Percentiles rank a stretch among this genome's conserved stretches.
phyloP scores from a whole-genome alignment of 2,113 vertebrate genomes.

The Gobiocypris rarus region DNA sequence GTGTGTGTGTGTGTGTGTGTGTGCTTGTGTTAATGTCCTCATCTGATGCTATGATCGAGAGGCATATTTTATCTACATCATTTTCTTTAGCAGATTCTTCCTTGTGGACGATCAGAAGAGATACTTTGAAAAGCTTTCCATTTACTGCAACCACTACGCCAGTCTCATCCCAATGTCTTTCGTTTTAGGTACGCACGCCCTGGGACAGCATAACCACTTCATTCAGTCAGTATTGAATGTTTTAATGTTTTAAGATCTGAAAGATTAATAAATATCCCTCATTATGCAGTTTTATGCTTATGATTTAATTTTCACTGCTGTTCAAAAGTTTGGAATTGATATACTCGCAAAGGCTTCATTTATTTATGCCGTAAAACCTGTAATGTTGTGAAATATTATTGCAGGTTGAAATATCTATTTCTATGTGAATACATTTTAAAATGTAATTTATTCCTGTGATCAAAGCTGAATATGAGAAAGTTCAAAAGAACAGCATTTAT shows the following conservation, averaged over 20 bases:
- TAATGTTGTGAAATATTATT: background rate
- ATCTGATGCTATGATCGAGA: background rate
- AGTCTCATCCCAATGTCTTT: constrained; percentile 92
- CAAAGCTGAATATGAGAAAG: too few species aligned
- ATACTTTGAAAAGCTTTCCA: constrained; percentile 89
- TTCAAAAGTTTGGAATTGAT: too few species aligned
- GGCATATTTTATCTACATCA: background rate
- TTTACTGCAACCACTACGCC: constrained; percentile 92
- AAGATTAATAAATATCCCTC: too few species aligned
- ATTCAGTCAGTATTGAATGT: background rate
- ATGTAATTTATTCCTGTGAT: too few species aligned
- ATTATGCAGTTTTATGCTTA: too few species aligned
- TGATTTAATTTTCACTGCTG: background rate
- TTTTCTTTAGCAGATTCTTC: constrained; percentile 75
- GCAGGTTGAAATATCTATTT: background rate
- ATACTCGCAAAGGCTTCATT: background rate
- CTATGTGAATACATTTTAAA: too few species aligned
- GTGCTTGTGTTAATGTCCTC: background rate
- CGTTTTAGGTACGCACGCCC: constrained; percentile 78
- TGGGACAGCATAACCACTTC: constrained; percentile 48
- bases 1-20: constrained; percentile 59
- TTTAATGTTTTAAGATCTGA: too few species aligned
- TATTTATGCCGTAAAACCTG: too few species aligned
- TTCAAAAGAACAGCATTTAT: too few species aligned
- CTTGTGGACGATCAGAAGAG: constrained; percentile 83